phyloP scores from a whole-genome alignment of 2,888 invertebrate genomes.

The Clepsis dumicolana region DNA sequence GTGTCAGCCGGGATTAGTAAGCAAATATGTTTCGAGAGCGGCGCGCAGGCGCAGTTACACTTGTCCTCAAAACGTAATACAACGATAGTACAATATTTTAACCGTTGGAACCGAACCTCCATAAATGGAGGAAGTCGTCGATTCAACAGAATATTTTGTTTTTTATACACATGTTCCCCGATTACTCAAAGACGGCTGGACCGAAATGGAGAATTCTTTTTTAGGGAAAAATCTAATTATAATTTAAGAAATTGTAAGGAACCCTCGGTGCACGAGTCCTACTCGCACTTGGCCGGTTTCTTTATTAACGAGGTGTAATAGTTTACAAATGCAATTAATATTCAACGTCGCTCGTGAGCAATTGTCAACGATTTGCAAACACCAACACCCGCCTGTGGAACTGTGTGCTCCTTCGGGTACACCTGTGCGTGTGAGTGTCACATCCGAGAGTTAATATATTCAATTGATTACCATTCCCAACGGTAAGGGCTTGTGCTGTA shows the following conservation, averaged over 20 bases:
- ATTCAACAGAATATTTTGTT: too few species aligned
- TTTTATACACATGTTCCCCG: background rate
- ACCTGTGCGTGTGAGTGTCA: background rate
- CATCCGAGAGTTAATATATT: background rate
- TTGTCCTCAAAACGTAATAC: too few species aligned
- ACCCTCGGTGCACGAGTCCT: too few species aligned
- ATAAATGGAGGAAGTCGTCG: too few species aligned
- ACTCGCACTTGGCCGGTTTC: too few species aligned
- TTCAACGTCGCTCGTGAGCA: background rate
- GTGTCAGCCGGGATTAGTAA: background rate
- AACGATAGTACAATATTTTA: too few species aligned
- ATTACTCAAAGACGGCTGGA: too few species aligned
- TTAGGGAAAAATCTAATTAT: too few species aligned
- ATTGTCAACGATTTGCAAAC: slow-evolving; percentile 2
- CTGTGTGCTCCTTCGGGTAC: background rate
- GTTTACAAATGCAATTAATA: background rate
- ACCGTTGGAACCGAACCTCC: too few species aligned
- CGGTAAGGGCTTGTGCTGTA: background rate
- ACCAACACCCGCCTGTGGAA: background rate
- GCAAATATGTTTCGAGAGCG: background rate
- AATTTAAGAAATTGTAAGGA: background rate
- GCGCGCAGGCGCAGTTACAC: background rate
- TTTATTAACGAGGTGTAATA: background rate
- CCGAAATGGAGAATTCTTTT: too few species aligned
- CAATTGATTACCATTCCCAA: slow-evolving; percentile 3